Percentiles rank a stretch among this genome's conserved stretches.
These are phyloP conservation scores for Sminthurides aquaticus DNA, from an alignment of 2,888 invertebrate species.

Conservation along the genomic window DNA sequence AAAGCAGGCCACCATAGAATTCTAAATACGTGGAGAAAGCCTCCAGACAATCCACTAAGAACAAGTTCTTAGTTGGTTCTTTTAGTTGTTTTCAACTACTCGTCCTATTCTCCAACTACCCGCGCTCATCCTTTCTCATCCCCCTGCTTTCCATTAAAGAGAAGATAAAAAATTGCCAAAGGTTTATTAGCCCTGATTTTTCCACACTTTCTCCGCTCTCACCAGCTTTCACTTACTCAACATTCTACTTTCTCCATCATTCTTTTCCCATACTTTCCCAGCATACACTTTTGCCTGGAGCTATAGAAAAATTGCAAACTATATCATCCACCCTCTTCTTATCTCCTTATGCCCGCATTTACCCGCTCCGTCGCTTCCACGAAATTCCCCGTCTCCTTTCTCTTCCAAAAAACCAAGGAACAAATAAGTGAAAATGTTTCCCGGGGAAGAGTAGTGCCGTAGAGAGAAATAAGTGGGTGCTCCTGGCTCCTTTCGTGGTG, in stretches of 20 bases:
- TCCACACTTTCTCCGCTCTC: slow-evolving; percentile 5
- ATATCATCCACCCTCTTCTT: not conserved
- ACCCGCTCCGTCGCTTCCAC: too few species aligned
- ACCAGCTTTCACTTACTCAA: not conserved
- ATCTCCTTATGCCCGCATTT: too few species aligned
- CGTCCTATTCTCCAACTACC: not conserved
- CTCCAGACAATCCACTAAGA: not conserved
- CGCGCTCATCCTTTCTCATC: not conserved
- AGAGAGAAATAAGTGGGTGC: too few species aligned
- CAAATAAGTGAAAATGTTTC: too few species aligned
- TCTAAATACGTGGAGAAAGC: not conserved
- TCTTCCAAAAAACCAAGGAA: too few species aligned
- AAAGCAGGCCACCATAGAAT: not conserved
- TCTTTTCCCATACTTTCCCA: slow-evolving; percentile 4
- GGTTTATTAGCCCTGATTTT: slow-evolving; percentile 31
- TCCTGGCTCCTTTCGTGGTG: too few species aligned
- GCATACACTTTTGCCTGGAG: slow-evolving; percentile 7
- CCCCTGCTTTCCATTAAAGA: slow-evolving; percentile 1
- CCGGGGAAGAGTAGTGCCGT: too few species aligned
- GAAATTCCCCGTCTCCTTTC: too few species aligned
- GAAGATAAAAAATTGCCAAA: slow-evolving; percentile 11
- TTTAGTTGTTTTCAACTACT: not conserved
- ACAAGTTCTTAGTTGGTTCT: not conserved
- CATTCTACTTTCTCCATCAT: slow-evolving; percentile 9
- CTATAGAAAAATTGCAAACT: slow-evolving; percentile 1